These are phyloP conservation scores for Crepidodera aurea DNA, from an alignment of 2,888 invertebrate species.

Conservation along the genomic window DNA sequence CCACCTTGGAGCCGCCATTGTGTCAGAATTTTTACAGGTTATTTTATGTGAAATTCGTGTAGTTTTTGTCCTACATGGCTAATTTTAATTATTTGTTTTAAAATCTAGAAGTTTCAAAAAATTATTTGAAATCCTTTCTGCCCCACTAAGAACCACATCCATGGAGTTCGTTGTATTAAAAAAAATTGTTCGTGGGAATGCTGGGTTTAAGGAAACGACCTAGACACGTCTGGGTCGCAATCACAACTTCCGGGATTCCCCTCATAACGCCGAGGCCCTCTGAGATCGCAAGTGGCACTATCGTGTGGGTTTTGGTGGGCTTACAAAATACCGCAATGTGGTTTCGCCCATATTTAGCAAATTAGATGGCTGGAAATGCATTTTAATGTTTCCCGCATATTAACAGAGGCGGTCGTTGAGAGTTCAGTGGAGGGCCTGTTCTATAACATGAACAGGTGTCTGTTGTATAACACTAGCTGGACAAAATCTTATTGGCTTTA, in stretches of 20 bases:
- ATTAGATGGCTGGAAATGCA: conserved; percentile 8
- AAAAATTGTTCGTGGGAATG: conserved; percentile 47
- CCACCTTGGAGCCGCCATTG: too few relatives aligned
- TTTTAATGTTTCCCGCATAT: background rate
- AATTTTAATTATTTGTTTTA: too few relatives aligned
- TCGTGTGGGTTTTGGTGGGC: conserved; percentile 19
- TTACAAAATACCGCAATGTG: conserved; percentile 29
- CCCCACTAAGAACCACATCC: background rate
- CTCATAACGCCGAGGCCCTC: conserved; percentile 22
- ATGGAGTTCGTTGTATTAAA: conserved; percentile 1
- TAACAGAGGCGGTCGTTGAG: background rate
- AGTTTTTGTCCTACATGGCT: too few relatives aligned
- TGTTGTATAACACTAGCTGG: too few relatives aligned
- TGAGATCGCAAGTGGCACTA: conserved; percentile 28
- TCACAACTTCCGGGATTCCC: conserved; percentile 52
- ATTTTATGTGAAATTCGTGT: too few relatives aligned
- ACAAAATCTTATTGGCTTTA: too few relatives aligned
- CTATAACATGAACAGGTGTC: too few relatives aligned
- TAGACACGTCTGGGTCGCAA: conserved; percentile 50
- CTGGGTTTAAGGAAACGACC: conserved; percentile 49
- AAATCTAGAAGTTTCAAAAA: background rate
- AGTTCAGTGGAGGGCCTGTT: too few relatives aligned
- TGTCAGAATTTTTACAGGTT: too few relatives aligned
- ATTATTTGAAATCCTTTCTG: background rate
- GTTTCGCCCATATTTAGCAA: conserved; percentile 25